Evolutionary conservation across 2,797 vertebrate species (phyloP).

Genomic region (Simalia tracyae): DNA sequence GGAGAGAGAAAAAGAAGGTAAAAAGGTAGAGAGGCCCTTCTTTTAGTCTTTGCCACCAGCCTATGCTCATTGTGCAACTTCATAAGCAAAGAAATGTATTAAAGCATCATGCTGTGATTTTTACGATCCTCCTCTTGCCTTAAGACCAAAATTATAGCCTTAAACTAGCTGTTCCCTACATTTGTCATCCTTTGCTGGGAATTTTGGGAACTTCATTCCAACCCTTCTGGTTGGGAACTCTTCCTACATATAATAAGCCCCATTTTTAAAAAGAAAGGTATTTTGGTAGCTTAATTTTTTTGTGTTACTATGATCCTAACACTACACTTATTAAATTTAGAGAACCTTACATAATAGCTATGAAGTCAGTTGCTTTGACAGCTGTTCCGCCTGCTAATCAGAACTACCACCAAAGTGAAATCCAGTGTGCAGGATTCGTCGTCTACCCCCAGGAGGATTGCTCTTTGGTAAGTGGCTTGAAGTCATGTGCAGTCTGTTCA

Average conservation of each 20-base stretch:
- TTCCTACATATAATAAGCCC: too few species aligned
- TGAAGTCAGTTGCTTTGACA: constrained; percentile 67
- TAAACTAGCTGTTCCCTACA: background rate
- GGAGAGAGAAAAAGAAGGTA: background rate
- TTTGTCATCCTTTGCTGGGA: too few species aligned
- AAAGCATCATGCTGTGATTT: too few species aligned
- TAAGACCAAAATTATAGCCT: background rate
- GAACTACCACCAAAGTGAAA: constrained; percentile 66
- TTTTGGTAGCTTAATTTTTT: background rate
- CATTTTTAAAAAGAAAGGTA: background rate
- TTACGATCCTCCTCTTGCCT: background rate
- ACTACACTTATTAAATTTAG: constrained; percentile 50
- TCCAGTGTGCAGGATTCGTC: constrained; percentile 73
- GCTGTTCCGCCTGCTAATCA: constrained; percentile 57
- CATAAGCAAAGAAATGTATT: background rate
- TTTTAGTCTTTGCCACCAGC: background rate
- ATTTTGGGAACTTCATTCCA: too few species aligned
- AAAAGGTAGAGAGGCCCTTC: background rate
- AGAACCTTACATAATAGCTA: constrained; percentile 69
- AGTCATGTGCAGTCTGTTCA: background rate
- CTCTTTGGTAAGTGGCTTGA: constrained; percentile 66
- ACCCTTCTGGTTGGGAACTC: too few species aligned
- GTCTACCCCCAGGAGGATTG: constrained; percentile 58
- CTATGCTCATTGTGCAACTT: background rate
- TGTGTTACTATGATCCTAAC: background rate